Base-by-base conservation (phyloP, 1,140 invertebrate species). In the Drosophila bifasciata region DNA sequence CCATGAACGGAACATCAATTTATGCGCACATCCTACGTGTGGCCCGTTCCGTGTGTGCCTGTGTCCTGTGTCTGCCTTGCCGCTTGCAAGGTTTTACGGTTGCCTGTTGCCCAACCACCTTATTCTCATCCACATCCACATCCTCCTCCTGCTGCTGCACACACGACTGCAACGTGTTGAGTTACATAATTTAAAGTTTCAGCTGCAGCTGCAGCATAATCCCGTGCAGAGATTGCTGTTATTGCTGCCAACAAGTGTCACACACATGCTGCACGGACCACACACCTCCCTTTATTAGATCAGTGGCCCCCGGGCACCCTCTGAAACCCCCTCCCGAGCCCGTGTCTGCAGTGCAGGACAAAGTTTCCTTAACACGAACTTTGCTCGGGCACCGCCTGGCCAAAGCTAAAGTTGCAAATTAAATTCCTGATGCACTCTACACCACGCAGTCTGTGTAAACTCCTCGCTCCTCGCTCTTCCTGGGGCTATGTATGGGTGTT, bases 171-270 rank as follows among this genome's bases (percentile, higher is more conserved):
- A 86, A 81, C 79, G 79, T 88, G 81, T 86, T 86, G 83, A 88
- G 88, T 88, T 86, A 83, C 81, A 86, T 88, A 88, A 83, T 88
- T 83, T 88, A 79, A 86, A 86, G 78, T 81, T 86, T 78, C 25
- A 32, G 28, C 49, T 57, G 66, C 59, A 67, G 50, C 61, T 75
- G 81, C 77, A 86, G 81, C 78, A 86, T 83, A 86, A 88, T 88
- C 78, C 73, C 51, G 36, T 45, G 43, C 59, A 63, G 68, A 79
- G 69, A 73, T 71, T 66, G 63, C 81, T 66, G 63, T 77, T 61
- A 63, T 66, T 64, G 74, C 74, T 57, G 32, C 59, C 75, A 77
- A 88, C 81, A 86, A 86, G 83, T 86, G 77, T 66, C 70, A 56
- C 70, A 76, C 73, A 78, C 63, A 78, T 71, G 71, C 41, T 56